These are phyloP conservation scores for Boulengeromyrus knoepffleri DNA, from an alignment of 2,113 vertebrate genomes.

Conservation along the genomic window DNA sequence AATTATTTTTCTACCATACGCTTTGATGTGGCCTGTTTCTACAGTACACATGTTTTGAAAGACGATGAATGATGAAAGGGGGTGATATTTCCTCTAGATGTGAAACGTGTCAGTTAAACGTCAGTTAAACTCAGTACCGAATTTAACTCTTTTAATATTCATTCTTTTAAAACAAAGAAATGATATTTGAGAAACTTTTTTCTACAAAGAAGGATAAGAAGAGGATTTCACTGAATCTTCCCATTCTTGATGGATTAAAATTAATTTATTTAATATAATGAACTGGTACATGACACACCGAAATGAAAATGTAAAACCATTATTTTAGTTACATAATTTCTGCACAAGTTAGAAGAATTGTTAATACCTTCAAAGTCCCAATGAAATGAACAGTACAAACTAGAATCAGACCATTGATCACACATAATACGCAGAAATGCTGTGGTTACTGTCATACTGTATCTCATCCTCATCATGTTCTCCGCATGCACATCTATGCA, in stretches of 20 bases:
- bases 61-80: neutral
- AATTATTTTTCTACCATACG: neutral
- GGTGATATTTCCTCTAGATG: neutral
- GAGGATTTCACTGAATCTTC: slow-evolving; percentile 25
- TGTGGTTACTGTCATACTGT: neutral
- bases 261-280: slow-evolving; percentile 24
- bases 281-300: slow-evolving; percentile 24
- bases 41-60: neutral
- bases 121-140: neutral
- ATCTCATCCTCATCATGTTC: neutral
- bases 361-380: slow-evolving; percentile 19
- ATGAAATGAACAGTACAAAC: slow-evolving; percentile 15
- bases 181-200: neutral
- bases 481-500: neutral
- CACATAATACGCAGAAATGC: neutral
- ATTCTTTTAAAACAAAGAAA: neutral
- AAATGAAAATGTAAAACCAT: slow-evolving; percentile 23
- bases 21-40: neutral
- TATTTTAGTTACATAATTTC: slow-evolving; percentile 29
- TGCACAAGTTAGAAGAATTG: slow-evolving; percentile 8
- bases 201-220: slow-evolving; percentile 1
- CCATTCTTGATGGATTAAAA: slow-evolving; percentile 31
- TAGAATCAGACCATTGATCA: slow-evolving; percentile 19
- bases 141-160: neutral
- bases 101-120: neutral